Evolutionary conservation across 2,888 invertebrate species (phyloP).

Genomic region (Cantharis rustica): DNA sequence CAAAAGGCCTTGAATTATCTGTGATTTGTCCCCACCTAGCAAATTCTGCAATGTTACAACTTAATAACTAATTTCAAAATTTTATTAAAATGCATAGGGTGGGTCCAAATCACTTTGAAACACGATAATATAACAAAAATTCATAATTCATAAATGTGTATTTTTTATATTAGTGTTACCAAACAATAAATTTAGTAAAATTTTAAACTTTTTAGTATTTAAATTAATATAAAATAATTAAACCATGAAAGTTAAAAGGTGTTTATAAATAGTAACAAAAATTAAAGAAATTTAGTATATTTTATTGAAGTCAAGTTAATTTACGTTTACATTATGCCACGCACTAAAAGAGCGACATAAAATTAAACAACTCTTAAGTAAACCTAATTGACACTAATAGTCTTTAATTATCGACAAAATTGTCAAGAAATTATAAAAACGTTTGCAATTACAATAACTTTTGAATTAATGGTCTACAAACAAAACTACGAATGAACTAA

Average conservation of each 20-base stretch:
- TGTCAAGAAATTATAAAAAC: neutral
- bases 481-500: neutral
- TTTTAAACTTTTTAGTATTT: no score
- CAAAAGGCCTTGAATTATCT: no score
- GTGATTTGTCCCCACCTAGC: no score
- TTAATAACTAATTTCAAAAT: no score
- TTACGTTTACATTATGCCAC: neutral
- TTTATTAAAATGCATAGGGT: no score
- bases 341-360: neutral
- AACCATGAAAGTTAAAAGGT: neutral
- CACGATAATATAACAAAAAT: no score
- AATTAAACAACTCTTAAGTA: neutral
- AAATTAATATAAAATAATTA: neutral
- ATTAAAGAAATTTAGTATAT: neutral
- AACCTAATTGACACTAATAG: constrained; percentile 3
- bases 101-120: no score
- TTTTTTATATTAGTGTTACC: no score
- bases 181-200: no score
- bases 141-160: no score
- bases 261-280: neutral
- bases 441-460: neutral
- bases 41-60: no score
- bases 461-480: neutral
- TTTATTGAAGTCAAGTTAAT: neutral
- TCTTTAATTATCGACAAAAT: neutral